Conservation (phyloP, 1,140 invertebrate species). For the Pogonomyrmex californicus region DNA sequence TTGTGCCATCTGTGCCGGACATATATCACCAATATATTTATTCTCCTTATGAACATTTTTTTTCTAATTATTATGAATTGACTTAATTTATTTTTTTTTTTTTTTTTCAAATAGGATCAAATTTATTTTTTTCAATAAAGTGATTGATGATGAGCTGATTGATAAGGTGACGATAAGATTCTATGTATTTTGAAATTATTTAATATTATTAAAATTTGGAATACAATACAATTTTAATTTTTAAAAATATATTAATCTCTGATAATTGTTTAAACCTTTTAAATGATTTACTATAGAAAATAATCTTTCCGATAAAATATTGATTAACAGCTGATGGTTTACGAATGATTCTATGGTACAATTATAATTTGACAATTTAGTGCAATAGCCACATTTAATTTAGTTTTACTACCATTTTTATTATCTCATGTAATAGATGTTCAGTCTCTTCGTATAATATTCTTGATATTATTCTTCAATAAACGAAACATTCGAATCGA, state of each 20-base stretch:
- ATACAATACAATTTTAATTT: neutral
- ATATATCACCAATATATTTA: constrained; percentile 66
- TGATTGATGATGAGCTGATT: neutral
- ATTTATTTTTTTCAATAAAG: neutral
- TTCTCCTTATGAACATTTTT: constrained; percentile 59
- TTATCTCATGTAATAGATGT: constrained; percentile 44
- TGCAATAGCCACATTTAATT: constrained; percentile 5
- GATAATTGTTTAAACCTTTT: too few species aligned
- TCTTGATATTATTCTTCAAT: constrained; percentile 63
- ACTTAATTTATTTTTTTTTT: constrained; percentile 54
- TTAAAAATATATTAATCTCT: too few species aligned
- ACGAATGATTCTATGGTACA: neutral
- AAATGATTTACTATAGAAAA: neutral
- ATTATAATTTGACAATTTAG: neutral
- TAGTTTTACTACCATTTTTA: neutral
- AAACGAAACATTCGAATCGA: constrained; percentile 53
- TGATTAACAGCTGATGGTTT: constrained; percentile 8
- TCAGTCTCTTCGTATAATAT: constrained; percentile 12
- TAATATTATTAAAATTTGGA: neutral
- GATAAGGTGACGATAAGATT: neutral
- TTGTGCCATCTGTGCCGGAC: constrained; percentile 37
- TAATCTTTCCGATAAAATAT: neutral
- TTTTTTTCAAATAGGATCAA: neutral
- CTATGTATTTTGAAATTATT: neutral
- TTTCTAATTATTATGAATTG: constrained; percentile 57